Conservation (phyloP, 2,797 vertebrate genomes). For the Podarcis siculus region DNA sequence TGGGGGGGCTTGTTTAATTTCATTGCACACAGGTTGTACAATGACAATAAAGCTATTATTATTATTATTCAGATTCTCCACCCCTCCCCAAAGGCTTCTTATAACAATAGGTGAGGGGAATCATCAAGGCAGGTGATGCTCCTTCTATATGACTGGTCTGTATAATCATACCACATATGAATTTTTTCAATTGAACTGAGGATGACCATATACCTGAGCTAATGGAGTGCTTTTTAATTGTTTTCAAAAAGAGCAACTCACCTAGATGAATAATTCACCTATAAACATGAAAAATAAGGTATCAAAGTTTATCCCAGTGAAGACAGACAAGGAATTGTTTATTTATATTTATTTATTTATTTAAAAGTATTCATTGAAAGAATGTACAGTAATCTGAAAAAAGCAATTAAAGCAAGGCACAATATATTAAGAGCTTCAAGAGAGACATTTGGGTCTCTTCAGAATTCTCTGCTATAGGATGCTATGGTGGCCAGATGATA, state of each 20-base stretch:
- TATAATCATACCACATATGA: no score
- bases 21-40: no score
- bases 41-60: no score
- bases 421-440: not conserved
- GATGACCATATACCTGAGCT: not conserved
- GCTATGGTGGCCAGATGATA: fast-evolving
- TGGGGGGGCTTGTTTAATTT: no score
- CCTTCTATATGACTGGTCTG: not conserved
- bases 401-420: not conserved
- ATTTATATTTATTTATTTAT: no score
- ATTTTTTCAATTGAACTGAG: not conserved
- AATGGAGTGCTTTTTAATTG: no score
- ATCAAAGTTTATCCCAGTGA: not conserved
- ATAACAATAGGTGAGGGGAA: not conserved
- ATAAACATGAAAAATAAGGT: not conserved
- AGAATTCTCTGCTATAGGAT: not conserved
- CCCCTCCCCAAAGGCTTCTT: not conserved
- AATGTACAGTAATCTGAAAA: not conserved
- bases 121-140: not conserved
- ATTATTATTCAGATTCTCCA: not conserved
- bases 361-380: not conserved
- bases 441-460: fast-evolving
- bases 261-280: no score
- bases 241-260: no score
- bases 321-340: not conserved